Evolutionary conservation across 2,797 vertebrate species (phyloP).

Genomic region (Poecilia gillii): DNA sequence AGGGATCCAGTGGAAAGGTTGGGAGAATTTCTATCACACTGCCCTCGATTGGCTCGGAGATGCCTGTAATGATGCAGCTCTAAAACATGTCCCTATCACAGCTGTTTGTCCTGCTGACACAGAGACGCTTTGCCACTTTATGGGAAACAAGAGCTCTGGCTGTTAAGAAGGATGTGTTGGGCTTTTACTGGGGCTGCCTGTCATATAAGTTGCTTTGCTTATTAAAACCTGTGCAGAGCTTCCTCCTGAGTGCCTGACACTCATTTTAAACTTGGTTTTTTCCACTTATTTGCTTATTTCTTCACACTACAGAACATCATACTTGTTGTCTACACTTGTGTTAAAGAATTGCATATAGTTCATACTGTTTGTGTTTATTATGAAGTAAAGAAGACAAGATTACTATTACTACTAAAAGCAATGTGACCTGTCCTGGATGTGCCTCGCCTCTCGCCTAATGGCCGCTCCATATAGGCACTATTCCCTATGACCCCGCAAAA

Average conservation of each 20-base stretch:
- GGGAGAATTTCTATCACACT: conserved; percentile 3
- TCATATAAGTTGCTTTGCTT: conserved; percentile 30
- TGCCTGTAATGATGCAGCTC: conserved; percentile 4
- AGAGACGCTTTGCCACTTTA: conserved; percentile 38
- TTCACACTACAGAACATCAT: conserved; percentile 39
- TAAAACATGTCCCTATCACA: conserved; percentile 14
- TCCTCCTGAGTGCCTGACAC: conserved; percentile 15
- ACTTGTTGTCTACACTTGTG: conserved; percentile 34
- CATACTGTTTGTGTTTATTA: conserved; percentile 5
- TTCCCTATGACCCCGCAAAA: too few relatives aligned
- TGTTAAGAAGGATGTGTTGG: conserved; percentile 17
- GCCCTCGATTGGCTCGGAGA: not conserved
- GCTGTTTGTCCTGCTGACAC: conserved; percentile 35
- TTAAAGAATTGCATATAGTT: conserved; percentile 33
- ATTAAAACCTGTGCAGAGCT: conserved; percentile 15
- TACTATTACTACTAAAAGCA: not conserved
- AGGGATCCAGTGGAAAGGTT: conserved; percentile 97
- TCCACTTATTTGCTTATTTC: conserved; percentile 16
- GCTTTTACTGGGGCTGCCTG: conserved; percentile 23
- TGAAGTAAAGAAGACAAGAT: not conserved
- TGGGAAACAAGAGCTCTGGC: conserved; percentile 39
- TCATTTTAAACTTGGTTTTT: not conserved
- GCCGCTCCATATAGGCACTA: not conserved
- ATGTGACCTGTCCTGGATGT: not conserved
- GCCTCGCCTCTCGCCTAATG: not conserved